Evolutionary conservation across 2,113 vertebrate species (phyloP).

Genomic region (Glareola pratincola): DNA sequence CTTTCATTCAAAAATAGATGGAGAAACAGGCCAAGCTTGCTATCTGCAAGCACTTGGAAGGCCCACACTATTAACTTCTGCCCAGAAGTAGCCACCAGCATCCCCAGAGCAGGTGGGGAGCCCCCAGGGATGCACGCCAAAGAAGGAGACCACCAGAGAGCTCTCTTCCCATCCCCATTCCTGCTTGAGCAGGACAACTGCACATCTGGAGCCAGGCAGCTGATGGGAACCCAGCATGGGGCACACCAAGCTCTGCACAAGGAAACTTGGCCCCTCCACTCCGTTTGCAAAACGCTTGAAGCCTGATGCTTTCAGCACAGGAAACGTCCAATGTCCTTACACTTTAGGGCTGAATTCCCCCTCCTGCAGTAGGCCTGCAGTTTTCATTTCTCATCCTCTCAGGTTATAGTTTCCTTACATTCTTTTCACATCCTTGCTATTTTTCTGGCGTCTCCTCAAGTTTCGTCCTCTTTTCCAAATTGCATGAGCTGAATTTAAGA

Average conservation of each 20-base stretch:
- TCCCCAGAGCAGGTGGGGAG: not conserved
- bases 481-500: not conserved
- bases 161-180: not conserved
- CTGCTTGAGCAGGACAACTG: not conserved
- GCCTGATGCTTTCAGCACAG: constrained; percentile 25
- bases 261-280: not conserved
- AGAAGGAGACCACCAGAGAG: not conserved
- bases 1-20: not conserved
- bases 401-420: not conserved
- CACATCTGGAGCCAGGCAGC: not conserved
- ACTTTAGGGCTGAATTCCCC: not conserved
- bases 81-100: not conserved
- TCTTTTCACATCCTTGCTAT: not conserved
- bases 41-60: not conserved
- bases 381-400: constrained; percentile 35
- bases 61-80: not conserved
- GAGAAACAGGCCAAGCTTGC: not conserved
- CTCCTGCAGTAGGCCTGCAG: not conserved
- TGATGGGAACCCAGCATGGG: not conserved
- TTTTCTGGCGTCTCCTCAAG: not conserved
- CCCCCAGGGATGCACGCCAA: not conserved
- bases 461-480: constrained; percentile 22
- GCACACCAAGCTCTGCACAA: not conserved
- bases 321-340: not conserved
- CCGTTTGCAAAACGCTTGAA: not conserved